A percentile compares a stretch with the other conserved stretches of the same genome.
These are phyloP conservation scores for Cygnus olor DNA, from an alignment of 2,797 vertebrate species.

Conservation along the genomic window DNA sequence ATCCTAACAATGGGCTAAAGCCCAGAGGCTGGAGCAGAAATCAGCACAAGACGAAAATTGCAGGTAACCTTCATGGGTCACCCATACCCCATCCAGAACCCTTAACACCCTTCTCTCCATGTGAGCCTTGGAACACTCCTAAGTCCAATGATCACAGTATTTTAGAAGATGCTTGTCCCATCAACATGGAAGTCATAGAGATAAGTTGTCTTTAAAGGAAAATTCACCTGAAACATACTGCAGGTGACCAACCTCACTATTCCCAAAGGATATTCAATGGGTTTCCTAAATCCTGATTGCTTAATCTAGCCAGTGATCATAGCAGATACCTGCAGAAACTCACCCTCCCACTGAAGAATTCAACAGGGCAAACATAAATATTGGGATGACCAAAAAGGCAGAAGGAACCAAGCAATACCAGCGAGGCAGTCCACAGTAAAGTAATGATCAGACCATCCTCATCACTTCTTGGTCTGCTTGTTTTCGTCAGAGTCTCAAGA, in stretches of 20 bases:
- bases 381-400: neutral
- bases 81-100: neutral
- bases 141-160: neutral
- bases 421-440: neutral
- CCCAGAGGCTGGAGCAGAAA: neutral
- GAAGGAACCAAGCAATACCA: conserved; percentile 28
- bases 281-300: neutral
- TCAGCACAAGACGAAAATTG: neutral
- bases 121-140: neutral
- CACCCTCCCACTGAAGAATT: neutral
- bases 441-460: neutral
- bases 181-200: conserved; percentile 1
- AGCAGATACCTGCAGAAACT: conserved; percentile 10
- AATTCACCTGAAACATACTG: conserved; percentile 13
- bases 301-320: conserved; percentile 5
- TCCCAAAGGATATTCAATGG: neutral
- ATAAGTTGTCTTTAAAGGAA: neutral
- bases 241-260: neutral
- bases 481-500: conserved; percentile 80
- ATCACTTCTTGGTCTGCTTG: conserved; percentile 11
- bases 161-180: neutral
- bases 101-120: neutral
- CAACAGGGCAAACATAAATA: neutral
- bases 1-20: neutral
- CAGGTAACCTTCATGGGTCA: neutral